Conservation (phyloP, 2,113 vertebrate species). For the Pollimyrus isidori region DNA sequence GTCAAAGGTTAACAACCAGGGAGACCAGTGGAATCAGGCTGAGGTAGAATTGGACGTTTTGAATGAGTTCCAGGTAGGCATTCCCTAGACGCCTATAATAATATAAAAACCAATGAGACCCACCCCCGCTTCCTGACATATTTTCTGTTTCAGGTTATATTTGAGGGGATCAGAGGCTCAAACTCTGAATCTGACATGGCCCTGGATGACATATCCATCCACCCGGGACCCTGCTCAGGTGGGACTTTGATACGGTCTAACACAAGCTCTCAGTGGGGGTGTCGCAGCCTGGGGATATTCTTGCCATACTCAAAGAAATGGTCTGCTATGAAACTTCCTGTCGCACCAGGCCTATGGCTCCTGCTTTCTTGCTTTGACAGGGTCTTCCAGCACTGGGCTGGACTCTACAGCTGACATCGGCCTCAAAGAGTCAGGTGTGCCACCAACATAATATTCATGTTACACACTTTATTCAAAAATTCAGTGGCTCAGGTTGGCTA, state of each 20-base stretch:
- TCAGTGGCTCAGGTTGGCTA: neutral
- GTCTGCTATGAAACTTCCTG: neutral
- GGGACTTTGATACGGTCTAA: neutral
- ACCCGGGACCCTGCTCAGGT: slow-evolving; percentile 48
- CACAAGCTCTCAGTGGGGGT: neutral
- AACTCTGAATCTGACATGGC: slow-evolving; percentile 50
- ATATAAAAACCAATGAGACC: neutral
- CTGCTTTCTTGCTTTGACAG: slow-evolving; percentile 16
- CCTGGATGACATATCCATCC: slow-evolving; percentile 53
- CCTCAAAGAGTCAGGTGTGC: neutral
- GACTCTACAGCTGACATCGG: slow-evolving; percentile 7
- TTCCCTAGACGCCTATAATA: neutral
- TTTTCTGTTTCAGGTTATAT: slow-evolving; percentile 45
- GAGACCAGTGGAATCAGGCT: slow-evolving; percentile 50
- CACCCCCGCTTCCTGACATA: neutral
- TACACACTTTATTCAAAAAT: neutral
- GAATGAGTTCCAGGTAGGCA: slow-evolving; percentile 52
- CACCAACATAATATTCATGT: neutral
- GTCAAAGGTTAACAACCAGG: slow-evolving; percentile 49
- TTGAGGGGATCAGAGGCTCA: slow-evolving; percentile 60
- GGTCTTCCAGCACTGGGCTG: neutral
- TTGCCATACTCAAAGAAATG: neutral
- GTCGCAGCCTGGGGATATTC: neutral
- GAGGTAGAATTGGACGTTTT: slow-evolving; percentile 38
- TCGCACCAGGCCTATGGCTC: neutral